A percentile compares a stretch with the other conserved stretches of the same genome.
Conservation (phyloP, 1,140 invertebrate species). For the Cyclina sinensis region DNA sequence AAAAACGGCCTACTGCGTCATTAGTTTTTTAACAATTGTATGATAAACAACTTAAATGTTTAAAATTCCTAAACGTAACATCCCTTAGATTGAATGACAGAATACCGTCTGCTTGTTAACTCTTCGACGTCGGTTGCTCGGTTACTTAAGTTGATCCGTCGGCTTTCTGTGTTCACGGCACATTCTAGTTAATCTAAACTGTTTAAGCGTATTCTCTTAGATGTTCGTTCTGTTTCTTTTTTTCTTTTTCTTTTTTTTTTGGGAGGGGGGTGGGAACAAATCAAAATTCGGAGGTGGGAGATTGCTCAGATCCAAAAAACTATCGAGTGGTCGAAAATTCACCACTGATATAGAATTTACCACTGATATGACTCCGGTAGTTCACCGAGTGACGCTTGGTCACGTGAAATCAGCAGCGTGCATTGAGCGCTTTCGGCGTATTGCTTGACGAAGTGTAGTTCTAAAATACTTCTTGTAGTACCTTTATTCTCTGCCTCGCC, state of each 20-base stretch:
- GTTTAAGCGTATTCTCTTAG: conserved; percentile 23
- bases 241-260: too few relatives aligned
- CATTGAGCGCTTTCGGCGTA: background rate
- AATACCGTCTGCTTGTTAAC: background rate
- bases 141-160: background rate
- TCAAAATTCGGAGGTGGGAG: background rate
- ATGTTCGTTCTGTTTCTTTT: conserved; percentile 20
- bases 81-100: conserved; percentile 24
- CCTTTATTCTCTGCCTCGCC: conserved; percentile 9
- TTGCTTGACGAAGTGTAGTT: background rate
- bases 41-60: conserved; percentile 15
- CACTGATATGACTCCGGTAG: background rate
- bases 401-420: background rate
- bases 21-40: too few relatives aligned
- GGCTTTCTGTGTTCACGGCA: conserved; percentile 12
- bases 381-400: background rate
- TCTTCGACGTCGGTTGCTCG: background rate
- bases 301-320: too few relatives aligned
- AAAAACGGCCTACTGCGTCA: too few relatives aligned
- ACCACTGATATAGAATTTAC: background rate
- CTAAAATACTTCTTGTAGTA: conserved; percentile 5
- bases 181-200: conserved; percentile 15
- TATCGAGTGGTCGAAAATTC: too few relatives aligned
- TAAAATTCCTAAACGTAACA: conserved; percentile 9
- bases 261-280: conserved; percentile 43